Evolutionary conservation across 2,113 vertebrate genomes (phyloP).

Genomic region (Cathartes aura): DNA sequence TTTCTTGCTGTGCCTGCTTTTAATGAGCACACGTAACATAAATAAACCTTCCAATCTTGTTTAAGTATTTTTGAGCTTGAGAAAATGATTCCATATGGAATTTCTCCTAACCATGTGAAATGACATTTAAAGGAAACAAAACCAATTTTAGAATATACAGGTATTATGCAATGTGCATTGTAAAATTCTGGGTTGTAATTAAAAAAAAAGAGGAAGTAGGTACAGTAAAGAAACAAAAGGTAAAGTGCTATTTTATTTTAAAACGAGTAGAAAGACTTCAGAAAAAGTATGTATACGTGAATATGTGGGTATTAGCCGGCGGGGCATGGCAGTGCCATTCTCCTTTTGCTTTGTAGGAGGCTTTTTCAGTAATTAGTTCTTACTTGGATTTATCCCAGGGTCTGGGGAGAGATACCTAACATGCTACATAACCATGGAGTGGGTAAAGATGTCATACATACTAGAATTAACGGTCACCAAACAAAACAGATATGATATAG

Average conservation of each 20-base stretch:
- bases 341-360: background rate
- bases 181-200: background rate
- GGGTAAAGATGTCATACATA: background rate
- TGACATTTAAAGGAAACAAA: background rate
- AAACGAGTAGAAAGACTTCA: background rate
- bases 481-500: background rate
- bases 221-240: background rate
- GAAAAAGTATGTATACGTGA: background rate
- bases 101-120: background rate
- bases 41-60: background rate
- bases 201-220: background rate
- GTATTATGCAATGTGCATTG: background rate
- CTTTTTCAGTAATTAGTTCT: background rate
- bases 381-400: background rate
- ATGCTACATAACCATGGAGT: fast-evolving
- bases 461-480: background rate
- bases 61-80: background rate
- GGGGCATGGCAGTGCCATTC: background rate
- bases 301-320: fast-evolving
- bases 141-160: background rate
- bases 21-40: background rate
- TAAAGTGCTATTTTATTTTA: background rate
- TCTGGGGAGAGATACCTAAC: too few relatives aligned
- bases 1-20: background rate
- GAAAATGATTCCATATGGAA: background rate